These are phyloP conservation scores for Aythya baeri DNA, from an alignment of 2,113 vertebrate genomes.

Conservation along the genomic window DNA sequence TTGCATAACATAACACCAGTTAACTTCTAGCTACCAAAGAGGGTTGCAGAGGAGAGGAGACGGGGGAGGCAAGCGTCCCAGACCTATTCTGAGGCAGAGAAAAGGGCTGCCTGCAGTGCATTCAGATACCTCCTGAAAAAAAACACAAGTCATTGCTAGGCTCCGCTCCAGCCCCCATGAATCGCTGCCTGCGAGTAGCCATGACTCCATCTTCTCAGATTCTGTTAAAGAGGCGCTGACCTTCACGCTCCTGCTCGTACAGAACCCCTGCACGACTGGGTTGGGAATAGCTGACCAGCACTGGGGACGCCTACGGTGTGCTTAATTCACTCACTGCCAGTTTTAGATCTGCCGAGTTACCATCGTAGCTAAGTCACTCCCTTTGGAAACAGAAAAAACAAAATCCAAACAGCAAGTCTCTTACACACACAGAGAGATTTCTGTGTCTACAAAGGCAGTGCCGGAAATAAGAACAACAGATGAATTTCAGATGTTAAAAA, in stretches of 20 bases:
- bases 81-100: neutral
- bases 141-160: slow-evolving; percentile 46
- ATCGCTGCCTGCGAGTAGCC: slow-evolving; percentile 5
- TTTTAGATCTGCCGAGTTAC: neutral
- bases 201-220: neutral
- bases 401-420: neutral
- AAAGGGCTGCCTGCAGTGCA: neutral
- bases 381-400: neutral
- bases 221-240: slow-evolving; percentile 38
- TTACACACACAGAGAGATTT: neutral
- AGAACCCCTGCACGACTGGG: neutral
- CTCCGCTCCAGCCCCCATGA: slow-evolving; percentile 47
- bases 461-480: neutral
- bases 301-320: neutral
- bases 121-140: slow-evolving; percentile 17
- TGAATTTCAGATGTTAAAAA: slow-evolving; percentile 44
- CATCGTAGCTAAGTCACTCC: neutral
- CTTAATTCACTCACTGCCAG: neutral
- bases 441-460: neutral
- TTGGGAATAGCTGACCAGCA: neutral
- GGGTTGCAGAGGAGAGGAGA: neutral
- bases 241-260: neutral
- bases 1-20: neutral
- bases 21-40: neutral
- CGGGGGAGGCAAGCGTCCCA: neutral